Evolutionary conservation across 2,797 vertebrate species (phyloP).

Genomic region (Rhabdomys pumilio): DNA sequence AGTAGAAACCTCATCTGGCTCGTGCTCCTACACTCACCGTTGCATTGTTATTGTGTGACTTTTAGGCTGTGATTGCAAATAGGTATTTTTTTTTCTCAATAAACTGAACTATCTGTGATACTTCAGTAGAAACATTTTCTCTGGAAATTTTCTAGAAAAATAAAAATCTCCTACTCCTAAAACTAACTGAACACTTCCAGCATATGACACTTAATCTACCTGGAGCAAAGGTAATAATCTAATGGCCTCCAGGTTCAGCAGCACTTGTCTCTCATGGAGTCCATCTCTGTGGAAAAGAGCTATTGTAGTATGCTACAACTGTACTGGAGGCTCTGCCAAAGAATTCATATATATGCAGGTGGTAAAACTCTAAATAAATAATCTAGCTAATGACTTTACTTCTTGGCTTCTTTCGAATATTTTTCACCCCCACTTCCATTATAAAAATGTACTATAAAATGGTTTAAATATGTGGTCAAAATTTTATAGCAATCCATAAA

Average conservation of each 20-base stretch:
- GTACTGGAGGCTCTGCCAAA: neutral
- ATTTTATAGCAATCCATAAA: conserved; percentile 66
- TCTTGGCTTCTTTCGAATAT: conserved; percentile 17
- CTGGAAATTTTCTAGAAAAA: neutral
- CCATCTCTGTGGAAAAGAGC: neutral
- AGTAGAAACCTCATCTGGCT: neutral
- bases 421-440: neutral
- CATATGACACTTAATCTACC: neutral
- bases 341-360: neutral
- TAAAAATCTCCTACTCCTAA: conserved; percentile 16
- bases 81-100: neutral
- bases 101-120: neutral
- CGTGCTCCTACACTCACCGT: neutral
- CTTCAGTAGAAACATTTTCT: conserved; percentile 37
- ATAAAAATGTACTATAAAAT: conserved; percentile 61
- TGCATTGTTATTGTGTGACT: neutral
- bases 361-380: conserved; percentile 43
- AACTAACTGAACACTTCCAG: neutral
- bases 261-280: neutral
- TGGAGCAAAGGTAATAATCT: neutral
- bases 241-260: rapidly evolving
- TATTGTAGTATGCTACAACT: neutral
- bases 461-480: conserved; percentile 47
- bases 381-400: neutral
- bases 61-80: neutral